Conservation (phyloP, 1,140 invertebrate genomes). For the Teleopsis dalmanni region DNA sequence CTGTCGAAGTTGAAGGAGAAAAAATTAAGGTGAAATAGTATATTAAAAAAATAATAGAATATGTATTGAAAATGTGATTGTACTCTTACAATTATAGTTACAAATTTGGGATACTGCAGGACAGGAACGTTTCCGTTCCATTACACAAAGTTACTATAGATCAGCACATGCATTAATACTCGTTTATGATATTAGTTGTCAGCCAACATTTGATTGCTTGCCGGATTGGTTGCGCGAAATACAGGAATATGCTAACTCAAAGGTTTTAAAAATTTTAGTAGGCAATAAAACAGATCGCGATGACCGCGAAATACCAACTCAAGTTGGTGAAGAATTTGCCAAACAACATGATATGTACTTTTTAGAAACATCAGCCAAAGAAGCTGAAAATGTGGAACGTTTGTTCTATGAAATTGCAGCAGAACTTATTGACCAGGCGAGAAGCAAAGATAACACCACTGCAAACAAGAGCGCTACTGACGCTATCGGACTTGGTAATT, state of each 20-base stretch:
- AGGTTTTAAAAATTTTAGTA: slow-evolving; percentile 87
- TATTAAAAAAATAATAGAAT: neutral
- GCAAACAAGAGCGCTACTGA: slow-evolving; percentile 22
- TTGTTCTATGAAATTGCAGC: slow-evolving; percentile 93
- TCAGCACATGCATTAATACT: slow-evolving; percentile 95
- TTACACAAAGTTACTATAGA: slow-evolving; percentile 94
- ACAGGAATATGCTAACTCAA: slow-evolving; percentile 91
- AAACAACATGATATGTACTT: slow-evolving; percentile 94
- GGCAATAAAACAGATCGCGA: slow-evolving; percentile 95
- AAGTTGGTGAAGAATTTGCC: slow-evolving; percentile 94
- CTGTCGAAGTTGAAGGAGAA: slow-evolving; percentile 95
- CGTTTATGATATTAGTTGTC: slow-evolving; percentile 96
- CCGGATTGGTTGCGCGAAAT: slow-evolving; percentile 94
- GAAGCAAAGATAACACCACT: slow-evolving; percentile 29
- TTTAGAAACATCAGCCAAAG: slow-evolving; percentile 96
- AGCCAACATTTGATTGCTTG: slow-evolving; percentile 93
- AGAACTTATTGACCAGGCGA: slow-evolving; percentile 72
- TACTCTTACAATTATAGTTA: slow-evolving; percentile 54
- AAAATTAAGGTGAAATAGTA: slow-evolving; percentile 79
- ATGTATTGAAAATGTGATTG: neutral
- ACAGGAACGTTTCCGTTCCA: slow-evolving; percentile 91
- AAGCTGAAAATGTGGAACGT: slow-evolving; percentile 95
- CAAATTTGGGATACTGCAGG: slow-evolving; percentile 88
- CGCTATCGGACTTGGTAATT: slow-evolving; percentile 27
- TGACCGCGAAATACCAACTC: slow-evolving; percentile 86